Base-by-base conservation (phyloP, 1,140 invertebrate genomes). In the Globodera ellingtonae region DNA sequence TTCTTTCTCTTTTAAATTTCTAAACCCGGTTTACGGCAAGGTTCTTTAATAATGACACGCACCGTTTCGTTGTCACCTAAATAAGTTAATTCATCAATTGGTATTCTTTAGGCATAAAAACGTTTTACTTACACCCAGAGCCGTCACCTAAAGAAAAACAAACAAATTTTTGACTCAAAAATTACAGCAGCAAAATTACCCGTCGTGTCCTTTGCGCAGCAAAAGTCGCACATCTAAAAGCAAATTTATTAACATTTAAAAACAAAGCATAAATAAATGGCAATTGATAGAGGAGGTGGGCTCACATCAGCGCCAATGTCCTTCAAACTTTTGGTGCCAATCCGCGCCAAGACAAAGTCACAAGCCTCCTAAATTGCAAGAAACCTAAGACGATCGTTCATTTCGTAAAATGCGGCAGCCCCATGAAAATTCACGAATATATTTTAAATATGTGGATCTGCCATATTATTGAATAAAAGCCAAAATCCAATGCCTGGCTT, bases 211-310 rank as follows among this genome's bases (percentile, higher is more conserved):
- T 70, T 24, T 35, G 81, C 81, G 62, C 79, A 82, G 65, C 81
- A 82, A 50, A 82, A 21, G 18, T 82, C 72, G 62, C 79, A 82
- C 18, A 81, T 81, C 80, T 81, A 59, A 82, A 80, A 35, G 15
- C 21, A 46, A 18, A n/a, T 46, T 18, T 56, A 46, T 3, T 0
- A 72, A 81, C 62, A 18, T 13, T 81, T 44, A 78, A 62, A 44
- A 76, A 78, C n/a, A 76, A 66, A 35, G 35, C 35, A 2, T 35
- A 35, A 35, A 35, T 35, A 35, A 35, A 35, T 35, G 35, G 35
- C 1, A 35, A 35, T 35, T 35, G 35, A 35, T 35, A 35, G 3
- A 35, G 35, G 3, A 3, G 35, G 35, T 2, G 1, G 24, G 24
- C 70, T 13, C 13, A 82, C 79, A 69, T 82, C 70, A 6, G 79